Evolutionary conservation across 2,888 invertebrate genomes (phyloP).

Genomic region (Hirtodrosophila duncani): DNA sequence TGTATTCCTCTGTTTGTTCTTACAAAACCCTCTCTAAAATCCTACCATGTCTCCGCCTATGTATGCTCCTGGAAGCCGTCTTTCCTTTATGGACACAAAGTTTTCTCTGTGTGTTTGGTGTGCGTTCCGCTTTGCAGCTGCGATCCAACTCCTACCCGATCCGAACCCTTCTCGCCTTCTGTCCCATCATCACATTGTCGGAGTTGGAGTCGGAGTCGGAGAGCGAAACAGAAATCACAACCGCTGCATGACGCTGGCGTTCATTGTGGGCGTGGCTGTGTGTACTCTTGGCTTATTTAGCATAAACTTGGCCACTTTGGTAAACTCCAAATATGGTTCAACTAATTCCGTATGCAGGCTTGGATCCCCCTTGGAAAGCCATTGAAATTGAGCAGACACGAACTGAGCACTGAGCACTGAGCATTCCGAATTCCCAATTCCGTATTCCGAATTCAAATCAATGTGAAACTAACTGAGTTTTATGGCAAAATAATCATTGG

Average conservation of each 20-base stretch:
- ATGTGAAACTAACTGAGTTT: conserved; percentile 65
- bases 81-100: conserved; percentile 27
- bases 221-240: conserved; percentile 41
- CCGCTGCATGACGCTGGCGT: too few relatives aligned
- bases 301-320: conserved; percentile 53
- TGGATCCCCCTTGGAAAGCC: conserved; percentile 38
- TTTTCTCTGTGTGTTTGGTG: conserved; percentile 8
- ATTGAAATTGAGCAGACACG: conserved; percentile 4
- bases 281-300: conserved; percentile 68
- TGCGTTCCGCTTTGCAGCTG: conserved; percentile 24
- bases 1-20: too few relatives aligned
- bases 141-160: too few relatives aligned
- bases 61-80: too few relatives aligned
- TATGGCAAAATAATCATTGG: conserved; percentile 70
- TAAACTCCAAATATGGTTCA: conserved; percentile 60
- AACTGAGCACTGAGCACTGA: too few relatives aligned
- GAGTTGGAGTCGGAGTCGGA: too few relatives aligned
- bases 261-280: too few relatives aligned
- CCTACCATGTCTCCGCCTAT: too few relatives aligned
- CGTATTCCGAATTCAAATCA: conserved; percentile 28
- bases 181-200: too few relatives aligned
- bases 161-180: too few relatives aligned
- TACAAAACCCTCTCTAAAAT: too few relatives aligned
- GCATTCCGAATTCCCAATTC: conserved; percentile 37
- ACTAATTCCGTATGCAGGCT: conserved; percentile 68